These are phyloP conservation scores for Sphaerophoria rueppellii DNA, from an alignment of 2,888 invertebrate species.

Conservation along the genomic window DNA sequence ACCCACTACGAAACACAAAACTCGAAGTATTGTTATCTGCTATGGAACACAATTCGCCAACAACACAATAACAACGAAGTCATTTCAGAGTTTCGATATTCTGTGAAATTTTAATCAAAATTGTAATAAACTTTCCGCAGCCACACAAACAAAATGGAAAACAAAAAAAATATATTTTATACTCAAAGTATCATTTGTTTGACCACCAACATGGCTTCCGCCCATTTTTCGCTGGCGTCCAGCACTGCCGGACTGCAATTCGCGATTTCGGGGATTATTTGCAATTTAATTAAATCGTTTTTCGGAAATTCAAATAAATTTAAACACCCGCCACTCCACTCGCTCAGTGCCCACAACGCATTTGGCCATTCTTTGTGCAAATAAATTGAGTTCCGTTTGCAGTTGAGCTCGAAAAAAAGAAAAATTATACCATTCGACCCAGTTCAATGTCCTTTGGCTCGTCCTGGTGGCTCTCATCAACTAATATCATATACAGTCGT, in stretches of 20 bases:
- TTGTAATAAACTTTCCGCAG: constrained; percentile 56
- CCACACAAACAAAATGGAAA: constrained; percentile 9
- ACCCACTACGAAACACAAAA: not conserved
- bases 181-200: constrained; percentile 35
- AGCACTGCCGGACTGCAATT: constrained; percentile 39
- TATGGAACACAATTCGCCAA: constrained; percentile 2
- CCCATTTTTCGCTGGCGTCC: not conserved
- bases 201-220: constrained; percentile 5
- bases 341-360: not conserved
- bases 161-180: constrained; percentile 34
- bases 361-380: constrained; percentile 34
- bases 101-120: constrained; percentile 65
- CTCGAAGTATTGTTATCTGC: constrained; percentile 9
- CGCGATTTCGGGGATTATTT: constrained; percentile 59
- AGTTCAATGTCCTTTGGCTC: constrained; percentile 61
- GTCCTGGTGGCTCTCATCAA: constrained; percentile 67
- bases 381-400: constrained; percentile 51
- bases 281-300: constrained; percentile 72
- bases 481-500: constrained; percentile 60
- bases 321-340: constrained; percentile 31
- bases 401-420: constrained; percentile 4
- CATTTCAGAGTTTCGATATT: constrained; percentile 32
- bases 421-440: not conserved
- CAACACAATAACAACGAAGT: not conserved
- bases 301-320: constrained; percentile 70